Conservation (phyloP, 2,888 invertebrate species). For the Itoplectis maculator region DNA sequence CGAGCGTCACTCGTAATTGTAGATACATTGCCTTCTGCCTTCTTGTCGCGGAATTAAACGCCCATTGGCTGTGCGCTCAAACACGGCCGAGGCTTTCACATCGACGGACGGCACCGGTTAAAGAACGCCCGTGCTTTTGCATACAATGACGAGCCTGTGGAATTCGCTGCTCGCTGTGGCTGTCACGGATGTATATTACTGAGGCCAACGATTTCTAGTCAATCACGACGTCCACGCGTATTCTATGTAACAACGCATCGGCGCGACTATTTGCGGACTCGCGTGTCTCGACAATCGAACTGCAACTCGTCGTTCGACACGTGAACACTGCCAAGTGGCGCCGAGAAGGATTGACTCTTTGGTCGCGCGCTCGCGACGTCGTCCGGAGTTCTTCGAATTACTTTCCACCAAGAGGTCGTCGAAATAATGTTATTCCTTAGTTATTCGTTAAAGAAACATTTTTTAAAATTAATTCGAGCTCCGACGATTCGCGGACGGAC, state of each 20-base stretch:
- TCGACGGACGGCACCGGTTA: neutral
- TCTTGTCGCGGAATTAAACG: constrained; percentile 13
- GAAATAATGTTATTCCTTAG: neutral
- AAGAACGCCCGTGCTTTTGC: constrained; percentile 51
- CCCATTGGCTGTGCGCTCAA: constrained; percentile 41
- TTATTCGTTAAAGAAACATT: neutral
- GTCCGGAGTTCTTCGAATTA: neutral
- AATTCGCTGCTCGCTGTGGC: constrained; percentile 52
- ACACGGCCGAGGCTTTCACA: constrained; percentile 11
- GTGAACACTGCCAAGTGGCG: constrained; percentile 40
- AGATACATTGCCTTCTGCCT: constrained; percentile 24
- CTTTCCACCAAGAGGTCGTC: neutral
- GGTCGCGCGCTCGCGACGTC: neutral
- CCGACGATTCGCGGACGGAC: neutral
- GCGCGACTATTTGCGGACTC: constrained; percentile 20
- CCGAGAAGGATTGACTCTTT: constrained; percentile 1
- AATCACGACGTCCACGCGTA: constrained; percentile 71
- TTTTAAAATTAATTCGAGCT: neutral
- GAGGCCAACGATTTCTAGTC: constrained; percentile 73
- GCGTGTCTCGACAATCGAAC: neutral
- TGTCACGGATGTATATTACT: constrained; percentile 53
- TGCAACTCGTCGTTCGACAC: constrained; percentile 54
- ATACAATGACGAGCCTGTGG: constrained; percentile 65
- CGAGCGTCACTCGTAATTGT: constrained; percentile 39
- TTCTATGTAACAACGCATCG: constrained; percentile 41